A percentile compares a stretch with the other conserved stretches of the same genome.
phyloP scores from a whole-genome alignment of 2,888 invertebrate genomes.

The Drosophila emarginata region DNA sequence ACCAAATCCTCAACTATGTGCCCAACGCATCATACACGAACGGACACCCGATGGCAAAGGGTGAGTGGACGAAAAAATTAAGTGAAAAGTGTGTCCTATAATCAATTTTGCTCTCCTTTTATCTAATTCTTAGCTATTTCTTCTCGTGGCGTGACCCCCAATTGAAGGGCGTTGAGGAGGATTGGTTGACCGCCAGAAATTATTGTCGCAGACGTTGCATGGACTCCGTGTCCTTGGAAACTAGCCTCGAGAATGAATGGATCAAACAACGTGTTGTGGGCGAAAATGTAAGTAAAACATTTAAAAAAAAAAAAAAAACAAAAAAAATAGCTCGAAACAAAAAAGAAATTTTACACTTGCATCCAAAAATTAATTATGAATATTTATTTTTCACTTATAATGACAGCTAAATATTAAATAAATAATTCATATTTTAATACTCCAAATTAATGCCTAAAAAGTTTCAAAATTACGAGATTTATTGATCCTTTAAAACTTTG shows the following conservation, averaged over 20 bases:
- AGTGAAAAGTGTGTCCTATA: neutral
- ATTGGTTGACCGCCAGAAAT: constrained; percentile 93
- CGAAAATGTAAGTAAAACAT: constrained; percentile 86
- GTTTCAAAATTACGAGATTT: too few species aligned
- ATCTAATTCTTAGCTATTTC: constrained; percentile 86
- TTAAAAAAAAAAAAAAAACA: neutral
- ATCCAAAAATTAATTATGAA: too few species aligned
- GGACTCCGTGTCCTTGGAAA: constrained; percentile 94
- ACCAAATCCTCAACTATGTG: constrained; percentile 89
- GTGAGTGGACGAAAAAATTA: constrained; percentile 65
- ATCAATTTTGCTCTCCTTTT: neutral
- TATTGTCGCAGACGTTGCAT: constrained; percentile 94
- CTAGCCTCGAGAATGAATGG: constrained; percentile 93
- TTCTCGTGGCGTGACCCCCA: constrained; percentile 93
- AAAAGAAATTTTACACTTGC: too few species aligned
- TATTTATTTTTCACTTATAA: too few species aligned
- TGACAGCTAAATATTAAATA: too few species aligned
- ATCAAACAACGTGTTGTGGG: constrained; percentile 90
- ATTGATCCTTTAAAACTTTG: too few species aligned
- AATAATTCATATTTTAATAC: too few species aligned
- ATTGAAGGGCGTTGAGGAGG: constrained; percentile 89
- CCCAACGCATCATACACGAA: constrained; percentile 89
- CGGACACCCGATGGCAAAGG: constrained; percentile 89
- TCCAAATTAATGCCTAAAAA: too few species aligned
- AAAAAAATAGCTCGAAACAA: too few species aligned